Evolutionary conservation across 2,888 invertebrate species (phyloP).

Genomic region (Zaprionus lineosus): DNA sequence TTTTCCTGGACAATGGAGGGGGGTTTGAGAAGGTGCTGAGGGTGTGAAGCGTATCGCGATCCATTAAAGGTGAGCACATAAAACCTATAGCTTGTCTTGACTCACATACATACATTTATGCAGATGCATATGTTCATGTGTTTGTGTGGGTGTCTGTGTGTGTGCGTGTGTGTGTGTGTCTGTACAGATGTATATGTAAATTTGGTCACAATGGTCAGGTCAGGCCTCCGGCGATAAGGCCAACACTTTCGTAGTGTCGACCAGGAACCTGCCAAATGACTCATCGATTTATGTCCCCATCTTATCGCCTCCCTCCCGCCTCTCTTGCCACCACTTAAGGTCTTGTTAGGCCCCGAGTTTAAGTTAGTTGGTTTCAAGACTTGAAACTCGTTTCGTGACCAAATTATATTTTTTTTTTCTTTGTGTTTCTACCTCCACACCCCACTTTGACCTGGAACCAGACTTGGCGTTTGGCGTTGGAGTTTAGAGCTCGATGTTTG

Average conservation of each 20-base stretch:
- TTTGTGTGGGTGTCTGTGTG: too few relatives aligned
- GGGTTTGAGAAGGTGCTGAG: too few relatives aligned
- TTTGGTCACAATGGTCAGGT: slow-evolving; percentile 22
- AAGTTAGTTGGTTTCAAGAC: neutral
- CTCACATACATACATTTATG: too few relatives aligned
- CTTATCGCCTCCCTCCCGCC: slow-evolving; percentile 34
- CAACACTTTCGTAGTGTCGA: slow-evolving; percentile 33
- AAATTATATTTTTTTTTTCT: slow-evolving; percentile 31
- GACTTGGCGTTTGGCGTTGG: neutral
- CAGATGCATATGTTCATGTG: too few relatives aligned
- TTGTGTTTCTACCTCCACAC: neutral
- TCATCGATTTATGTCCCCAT: slow-evolving; percentile 55
- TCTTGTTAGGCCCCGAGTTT: slow-evolving; percentile 27
- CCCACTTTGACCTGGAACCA: neutral
- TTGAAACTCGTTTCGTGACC: slow-evolving; percentile 48
- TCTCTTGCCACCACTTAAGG: slow-evolving; percentile 23
- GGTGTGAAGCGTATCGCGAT: too few relatives aligned
- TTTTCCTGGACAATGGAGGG: too few relatives aligned
- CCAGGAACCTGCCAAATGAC: slow-evolving; percentile 55
- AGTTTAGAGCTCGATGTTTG: too few relatives aligned
- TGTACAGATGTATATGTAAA: slow-evolving; percentile 32
- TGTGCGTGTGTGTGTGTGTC: too few relatives aligned
- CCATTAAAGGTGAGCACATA: slow-evolving; percentile 16
- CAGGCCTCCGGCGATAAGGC: slow-evolving; percentile 27
- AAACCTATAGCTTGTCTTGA: slow-evolving; percentile 7